These are phyloP conservation scores for Burhinus oedicnemus DNA, from an alignment of 2,113 vertebrate genomes.

Conservation along the genomic window DNA sequence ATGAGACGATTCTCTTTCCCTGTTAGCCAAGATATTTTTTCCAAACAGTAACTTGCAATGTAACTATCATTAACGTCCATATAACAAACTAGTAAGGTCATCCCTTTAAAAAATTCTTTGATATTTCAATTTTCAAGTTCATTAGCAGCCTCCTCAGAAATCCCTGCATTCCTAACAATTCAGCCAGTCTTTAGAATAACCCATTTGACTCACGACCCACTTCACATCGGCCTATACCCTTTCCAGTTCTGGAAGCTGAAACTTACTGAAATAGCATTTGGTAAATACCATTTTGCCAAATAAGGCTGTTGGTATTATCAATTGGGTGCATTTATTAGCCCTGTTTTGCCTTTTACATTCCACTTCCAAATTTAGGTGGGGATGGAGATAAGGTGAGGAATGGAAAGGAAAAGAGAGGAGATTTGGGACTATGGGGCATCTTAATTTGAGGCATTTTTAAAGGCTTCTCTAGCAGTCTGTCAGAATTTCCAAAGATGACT, in stretches of 20 bases:
- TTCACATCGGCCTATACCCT: background rate
- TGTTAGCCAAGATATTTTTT: background rate
- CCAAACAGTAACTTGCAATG: background rate
- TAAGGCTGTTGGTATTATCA: background rate
- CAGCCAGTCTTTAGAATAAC: conserved; percentile 6
- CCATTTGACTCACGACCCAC: conserved; percentile 6
- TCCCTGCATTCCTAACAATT: conserved; percentile 39
- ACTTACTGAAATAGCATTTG: background rate
- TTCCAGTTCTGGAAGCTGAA: conserved; percentile 21
- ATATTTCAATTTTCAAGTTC: conserved; percentile 50
- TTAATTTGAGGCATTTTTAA: conserved; percentile 1
- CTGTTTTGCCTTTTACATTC: conserved; percentile 7
- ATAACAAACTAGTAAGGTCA: conserved; percentile 21
- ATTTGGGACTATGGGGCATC: background rate
- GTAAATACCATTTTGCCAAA: background rate
- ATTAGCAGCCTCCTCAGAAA: conserved; percentile 51
- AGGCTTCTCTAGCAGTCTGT: background rate
- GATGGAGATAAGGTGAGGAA: background rate
- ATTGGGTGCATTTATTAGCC: background rate
- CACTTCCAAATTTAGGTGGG: background rate
- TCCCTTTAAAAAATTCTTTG: conserved; percentile 1
- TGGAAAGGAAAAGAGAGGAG: background rate
- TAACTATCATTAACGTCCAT: background rate
- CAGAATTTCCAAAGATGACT: background rate
- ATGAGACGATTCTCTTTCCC: background rate